phyloP scores from a whole-genome alignment of 1,140 invertebrate species.

The Streblospio benedicti region DNA sequence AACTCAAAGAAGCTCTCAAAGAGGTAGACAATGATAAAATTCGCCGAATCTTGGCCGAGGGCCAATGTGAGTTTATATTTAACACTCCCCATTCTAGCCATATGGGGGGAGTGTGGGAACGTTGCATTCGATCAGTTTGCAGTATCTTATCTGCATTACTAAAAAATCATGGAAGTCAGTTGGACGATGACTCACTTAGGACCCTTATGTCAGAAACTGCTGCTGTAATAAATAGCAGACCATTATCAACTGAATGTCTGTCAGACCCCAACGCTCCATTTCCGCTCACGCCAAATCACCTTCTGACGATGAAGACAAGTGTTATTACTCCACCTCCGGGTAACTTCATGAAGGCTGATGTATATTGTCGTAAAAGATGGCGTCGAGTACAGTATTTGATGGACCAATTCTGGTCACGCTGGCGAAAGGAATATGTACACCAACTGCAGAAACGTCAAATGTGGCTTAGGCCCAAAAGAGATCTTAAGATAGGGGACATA shows the following conservation, averaged over 20 bases:
- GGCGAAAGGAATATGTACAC: constrained; percentile 21
- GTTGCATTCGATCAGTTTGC: constrained; percentile 24
- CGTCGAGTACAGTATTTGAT: constrained; percentile 21
- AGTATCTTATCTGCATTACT: constrained; percentile 25
- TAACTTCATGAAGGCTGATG: constrained; percentile 6
- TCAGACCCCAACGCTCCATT: constrained; percentile 16
- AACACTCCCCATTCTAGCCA: constrained; percentile 14
- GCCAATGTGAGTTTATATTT: constrained; percentile 11
- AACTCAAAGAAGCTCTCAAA: constrained; percentile 4
- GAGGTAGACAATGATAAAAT: not conserved
- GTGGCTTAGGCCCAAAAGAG: constrained; percentile 12
- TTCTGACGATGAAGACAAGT: constrained; percentile 13
- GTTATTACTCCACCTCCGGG: not conserved
- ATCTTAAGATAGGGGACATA: constrained; percentile 7
- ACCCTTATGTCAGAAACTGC: constrained; percentile 25
- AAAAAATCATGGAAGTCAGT: not conserved
- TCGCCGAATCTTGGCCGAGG: not conserved
- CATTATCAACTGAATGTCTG: constrained; percentile 10
- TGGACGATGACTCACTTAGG: constrained; percentile 9
- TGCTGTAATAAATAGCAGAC: constrained; percentile 17
- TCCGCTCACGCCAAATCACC: constrained; percentile 18
- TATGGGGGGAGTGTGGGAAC: constrained; percentile 22
- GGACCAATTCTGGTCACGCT: constrained; percentile 23
- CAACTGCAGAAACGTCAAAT: constrained; percentile 17
- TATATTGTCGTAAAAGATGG: constrained; percentile 17